Percentiles rank a stretch among this genome's conserved stretches.
Evolutionary conservation across 2,113 vertebrate genomes (phyloP).

Genomic region (Drymodes brunneopygia): DNA sequence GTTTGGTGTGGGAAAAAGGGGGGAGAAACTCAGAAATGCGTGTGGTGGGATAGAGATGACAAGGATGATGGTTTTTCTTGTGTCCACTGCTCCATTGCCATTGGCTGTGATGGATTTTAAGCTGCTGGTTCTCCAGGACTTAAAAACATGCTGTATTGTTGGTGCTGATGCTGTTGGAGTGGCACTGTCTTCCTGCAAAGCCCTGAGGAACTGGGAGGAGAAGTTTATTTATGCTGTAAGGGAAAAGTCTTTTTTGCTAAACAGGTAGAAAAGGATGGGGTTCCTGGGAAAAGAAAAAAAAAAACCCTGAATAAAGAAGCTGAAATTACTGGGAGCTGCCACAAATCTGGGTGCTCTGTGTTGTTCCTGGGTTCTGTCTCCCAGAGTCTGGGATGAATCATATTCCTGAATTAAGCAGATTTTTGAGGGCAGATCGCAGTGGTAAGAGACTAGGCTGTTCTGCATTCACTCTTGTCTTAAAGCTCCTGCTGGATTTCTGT

Average conservation of each 20-base stretch:
- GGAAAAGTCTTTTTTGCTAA: neutral
- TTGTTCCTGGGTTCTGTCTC: neutral
- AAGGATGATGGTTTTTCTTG: neutral
- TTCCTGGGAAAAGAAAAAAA: neutral
- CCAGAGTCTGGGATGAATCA: neutral
- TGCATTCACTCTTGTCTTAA: neutral
- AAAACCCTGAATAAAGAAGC: neutral
- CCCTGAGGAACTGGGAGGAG: neutral
- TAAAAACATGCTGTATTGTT: neutral
- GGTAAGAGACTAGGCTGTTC: neutral
- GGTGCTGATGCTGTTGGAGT: neutral
- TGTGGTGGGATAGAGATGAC: neutral
- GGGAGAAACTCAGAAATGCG: neutral
- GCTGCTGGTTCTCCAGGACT: neutral
- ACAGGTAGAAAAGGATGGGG: neutral
- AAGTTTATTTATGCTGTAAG: neutral
- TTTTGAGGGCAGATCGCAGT: neutral
- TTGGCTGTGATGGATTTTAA: neutral
- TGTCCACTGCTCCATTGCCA: neutral
- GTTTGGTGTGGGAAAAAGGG: neutral
- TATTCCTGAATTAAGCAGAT: neutral
- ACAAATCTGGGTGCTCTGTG: neutral
- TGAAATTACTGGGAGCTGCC: neutral
- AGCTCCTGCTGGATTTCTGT: neutral
- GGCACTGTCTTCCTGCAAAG: neutral